These are phyloP conservation scores for Morpho achilles DNA, from an alignment of 2,888 invertebrate species.

Conservation along the genomic window DNA sequence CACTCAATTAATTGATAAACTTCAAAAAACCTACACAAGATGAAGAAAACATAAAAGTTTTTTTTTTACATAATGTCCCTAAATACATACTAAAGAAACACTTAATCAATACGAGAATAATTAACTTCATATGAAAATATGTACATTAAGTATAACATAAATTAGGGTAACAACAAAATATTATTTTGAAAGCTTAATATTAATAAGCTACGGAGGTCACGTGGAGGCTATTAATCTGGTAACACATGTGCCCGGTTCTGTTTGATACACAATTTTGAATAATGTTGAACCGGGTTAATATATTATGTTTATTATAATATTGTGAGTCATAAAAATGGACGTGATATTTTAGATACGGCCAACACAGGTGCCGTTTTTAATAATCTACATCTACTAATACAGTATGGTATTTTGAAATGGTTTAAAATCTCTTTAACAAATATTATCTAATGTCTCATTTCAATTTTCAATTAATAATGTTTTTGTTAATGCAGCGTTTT, in stretches of 20 bases:
- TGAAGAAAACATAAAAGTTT: too few species aligned
- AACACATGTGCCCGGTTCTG: slow-evolving; percentile 7
- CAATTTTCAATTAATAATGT: too few species aligned
- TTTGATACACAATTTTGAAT: slow-evolving; percentile 17
- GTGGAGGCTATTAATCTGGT: slow-evolving; percentile 13
- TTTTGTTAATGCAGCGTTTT: too few species aligned
- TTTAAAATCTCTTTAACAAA: not conserved
- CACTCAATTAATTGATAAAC: too few species aligned
- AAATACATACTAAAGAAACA: too few species aligned
- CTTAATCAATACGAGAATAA: too few species aligned
- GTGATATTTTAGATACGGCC: too few species aligned
- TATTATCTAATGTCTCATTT: not conserved
- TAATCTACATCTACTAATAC: not conserved
- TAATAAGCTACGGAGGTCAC: slow-evolving; percentile 1
- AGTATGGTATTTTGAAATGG: not conserved
- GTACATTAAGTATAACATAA: too few species aligned
- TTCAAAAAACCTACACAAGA: too few species aligned
- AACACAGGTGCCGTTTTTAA: too few species aligned
- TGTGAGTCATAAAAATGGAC: not conserved
- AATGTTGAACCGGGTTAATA: slow-evolving; percentile 16
- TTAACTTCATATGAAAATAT: too few species aligned
- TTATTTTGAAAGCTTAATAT: slow-evolving; percentile 2
- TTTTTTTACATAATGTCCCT: too few species aligned
- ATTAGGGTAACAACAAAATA: not conserved
- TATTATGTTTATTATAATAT: slow-evolving; percentile 1